These are phyloP conservation scores for Drosophila kikkawai DNA, from an alignment of 1,140 invertebrate species.

Conservation along the genomic window DNA sequence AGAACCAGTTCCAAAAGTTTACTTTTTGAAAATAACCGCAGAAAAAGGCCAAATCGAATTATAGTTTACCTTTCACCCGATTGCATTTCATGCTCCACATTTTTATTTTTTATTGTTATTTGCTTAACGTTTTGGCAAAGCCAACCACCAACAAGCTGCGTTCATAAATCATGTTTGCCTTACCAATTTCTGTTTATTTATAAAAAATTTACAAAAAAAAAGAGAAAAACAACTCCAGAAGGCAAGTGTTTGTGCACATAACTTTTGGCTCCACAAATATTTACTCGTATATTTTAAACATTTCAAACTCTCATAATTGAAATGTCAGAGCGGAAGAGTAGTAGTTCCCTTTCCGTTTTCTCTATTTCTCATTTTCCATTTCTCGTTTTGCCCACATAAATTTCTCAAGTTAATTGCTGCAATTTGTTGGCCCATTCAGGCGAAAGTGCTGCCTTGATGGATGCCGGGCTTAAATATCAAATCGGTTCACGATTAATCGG, in stretches of 20 bases:
- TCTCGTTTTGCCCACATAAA: constrained; percentile 51
- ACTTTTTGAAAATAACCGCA: constrained; percentile 32
- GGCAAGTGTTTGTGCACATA: constrained; percentile 13
- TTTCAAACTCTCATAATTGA: constrained; percentile 44
- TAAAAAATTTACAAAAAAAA: not conserved
- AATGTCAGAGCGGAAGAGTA: constrained; percentile 43
- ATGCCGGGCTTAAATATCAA: constrained; percentile 54
- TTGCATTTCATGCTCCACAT: constrained; percentile 44
- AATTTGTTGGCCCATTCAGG: constrained; percentile 61
- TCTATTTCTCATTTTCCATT: not conserved
- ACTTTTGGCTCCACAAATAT: constrained; percentile 36
- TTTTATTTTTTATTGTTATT: constrained; percentile 32
- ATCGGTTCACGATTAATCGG: constrained; percentile 57
- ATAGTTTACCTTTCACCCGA: constrained; percentile 57
- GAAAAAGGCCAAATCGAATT: constrained; percentile 34
- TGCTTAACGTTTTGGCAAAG: constrained; percentile 29
- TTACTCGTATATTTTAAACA: constrained; percentile 15
- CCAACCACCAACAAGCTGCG: constrained; percentile 13
- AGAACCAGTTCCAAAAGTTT: constrained; percentile 68
- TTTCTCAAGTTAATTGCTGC: constrained; percentile 60
- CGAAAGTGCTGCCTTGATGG: constrained; percentile 66
- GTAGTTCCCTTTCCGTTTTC: constrained; percentile 27
- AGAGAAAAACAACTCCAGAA: not conserved
- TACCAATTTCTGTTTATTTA: constrained; percentile 26
- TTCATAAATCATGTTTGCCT: constrained; percentile 41